Percentiles rank a stretch among this genome's conserved stretches.
These are phyloP conservation scores for Bujurquina vittata DNA, from an alignment of 2,113 vertebrate species.

Conservation along the genomic window DNA sequence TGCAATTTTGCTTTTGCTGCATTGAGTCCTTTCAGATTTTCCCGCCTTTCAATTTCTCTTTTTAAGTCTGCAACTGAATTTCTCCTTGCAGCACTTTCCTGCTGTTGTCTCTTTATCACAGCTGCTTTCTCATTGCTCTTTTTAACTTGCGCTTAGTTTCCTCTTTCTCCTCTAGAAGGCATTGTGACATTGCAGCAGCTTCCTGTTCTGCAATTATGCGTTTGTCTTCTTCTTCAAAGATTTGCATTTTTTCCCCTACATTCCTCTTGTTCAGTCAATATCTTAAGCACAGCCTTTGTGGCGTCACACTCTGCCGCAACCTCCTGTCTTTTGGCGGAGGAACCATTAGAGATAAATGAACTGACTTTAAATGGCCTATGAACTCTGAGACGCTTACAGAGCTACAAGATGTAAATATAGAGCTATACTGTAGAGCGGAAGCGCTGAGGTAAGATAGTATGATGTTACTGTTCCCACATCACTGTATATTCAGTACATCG, in stretches of 20 bases:
- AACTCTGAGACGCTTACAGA: neutral
- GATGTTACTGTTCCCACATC: too few relatives aligned
- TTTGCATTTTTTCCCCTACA: neutral
- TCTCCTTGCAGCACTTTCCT: slow-evolving; percentile 1
- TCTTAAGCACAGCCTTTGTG: neutral
- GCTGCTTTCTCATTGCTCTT: neutral
- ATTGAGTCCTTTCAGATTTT: slow-evolving; percentile 24
- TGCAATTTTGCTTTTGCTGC: slow-evolving; percentile 8
- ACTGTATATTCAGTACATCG: too few relatives aligned
- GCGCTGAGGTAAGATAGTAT: too few relatives aligned
- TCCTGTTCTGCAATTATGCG: slow-evolving; percentile 7
- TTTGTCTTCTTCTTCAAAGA: neutral
- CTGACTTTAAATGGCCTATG: neutral
- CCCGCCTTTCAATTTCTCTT: slow-evolving; percentile 8
- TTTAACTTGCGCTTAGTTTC: neutral
- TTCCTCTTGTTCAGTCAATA: neutral
- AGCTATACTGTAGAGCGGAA: too few relatives aligned
- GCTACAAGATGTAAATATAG: neutral
- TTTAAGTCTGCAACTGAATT: neutral
- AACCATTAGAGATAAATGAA: too few relatives aligned
- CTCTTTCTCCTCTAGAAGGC: slow-evolving; percentile 1
- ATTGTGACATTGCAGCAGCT: too few relatives aligned
- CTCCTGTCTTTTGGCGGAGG: neutral
- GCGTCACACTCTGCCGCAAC: neutral
- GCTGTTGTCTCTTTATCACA: neutral